Conservation (phyloP, 2,113 vertebrate species). For the Antechinus flavipes region DNA sequence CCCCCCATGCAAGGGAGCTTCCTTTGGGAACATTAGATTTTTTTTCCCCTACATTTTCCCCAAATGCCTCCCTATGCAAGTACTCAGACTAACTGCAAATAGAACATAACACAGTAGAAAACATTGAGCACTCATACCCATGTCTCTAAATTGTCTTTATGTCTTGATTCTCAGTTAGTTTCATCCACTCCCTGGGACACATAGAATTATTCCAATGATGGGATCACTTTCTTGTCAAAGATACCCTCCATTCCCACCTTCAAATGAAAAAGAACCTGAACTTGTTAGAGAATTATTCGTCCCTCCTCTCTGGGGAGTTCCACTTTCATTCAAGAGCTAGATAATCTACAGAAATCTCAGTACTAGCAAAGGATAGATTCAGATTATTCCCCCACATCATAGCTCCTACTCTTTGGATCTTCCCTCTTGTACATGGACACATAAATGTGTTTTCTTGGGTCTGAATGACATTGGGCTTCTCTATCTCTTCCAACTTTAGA, state of each 20-base stretch:
- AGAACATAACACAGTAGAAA: too few species aligned
- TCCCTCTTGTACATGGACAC: not conserved
- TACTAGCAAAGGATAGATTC: not conserved
- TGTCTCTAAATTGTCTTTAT: not conserved
- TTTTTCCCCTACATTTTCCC: too few species aligned
- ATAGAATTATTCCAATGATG: not conserved
- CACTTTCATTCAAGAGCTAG: not conserved
- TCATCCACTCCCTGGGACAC: not conserved
- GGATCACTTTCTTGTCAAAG: not conserved
- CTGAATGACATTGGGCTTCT: not conserved
- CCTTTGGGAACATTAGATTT: not conserved
- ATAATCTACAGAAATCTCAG: not conserved
- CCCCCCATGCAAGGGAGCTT: not conserved
- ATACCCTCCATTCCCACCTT: not conserved
- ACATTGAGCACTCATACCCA: too few species aligned
- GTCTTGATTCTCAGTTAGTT: not conserved
- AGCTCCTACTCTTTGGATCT: not conserved
- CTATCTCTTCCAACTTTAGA: not conserved
- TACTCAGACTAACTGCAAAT: too few species aligned
- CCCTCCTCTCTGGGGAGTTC: not conserved
- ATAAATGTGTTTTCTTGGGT: not conserved
- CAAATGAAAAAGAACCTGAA: not conserved
- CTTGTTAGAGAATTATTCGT: not conserved
- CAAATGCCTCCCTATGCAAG: too few species aligned
- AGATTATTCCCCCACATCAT: not conserved